Evolutionary conservation across 2,113 vertebrate genomes (phyloP), one percentile per base, ranked within the genome.

Genomic region (Pachypanchax playfairii): DNA sequence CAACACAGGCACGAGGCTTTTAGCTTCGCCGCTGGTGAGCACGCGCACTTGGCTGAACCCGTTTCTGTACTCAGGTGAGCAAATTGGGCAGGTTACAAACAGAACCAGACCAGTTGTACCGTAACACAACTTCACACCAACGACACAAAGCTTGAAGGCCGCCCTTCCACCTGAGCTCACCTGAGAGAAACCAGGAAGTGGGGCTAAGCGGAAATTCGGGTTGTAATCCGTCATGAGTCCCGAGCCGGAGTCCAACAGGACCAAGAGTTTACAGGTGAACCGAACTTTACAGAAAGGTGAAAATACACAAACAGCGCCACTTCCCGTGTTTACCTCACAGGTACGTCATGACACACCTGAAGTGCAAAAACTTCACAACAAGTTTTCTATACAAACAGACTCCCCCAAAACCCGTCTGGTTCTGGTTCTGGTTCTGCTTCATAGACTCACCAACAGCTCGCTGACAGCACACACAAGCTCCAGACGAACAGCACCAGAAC

Each of bases 121-220:
- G 2, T 2, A 15, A 48, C 46, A 43, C n/a, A 43, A 39, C 14
- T 6, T 24, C 33, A 54, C 3, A 54, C 20, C 4, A 52, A 5
- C 6, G 6, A 36, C 13, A 13, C 6, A n/a, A 4, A 25, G 5
- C 7, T 5, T 10, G 2, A 14, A 20, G 7, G 9, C 24, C 14
- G 25, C 5, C 15, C 36, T 5, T 55, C 66, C 81, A 85, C 87
- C 88, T 91, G 87, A 57, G 20, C 72, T 83, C 83, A 88, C 86
- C 87, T 90, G 77, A 28, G 53, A 35, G 46, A 31, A 83, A 85
- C 48, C 90, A 88, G 90, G 89, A 91, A 91, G 88, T 79, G 65
- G 76, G 73, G 78, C 69, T 76, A 11, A 14, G 24, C 64, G n/a
- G 10, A n/a, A n/a, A n/a, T n/a, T n/a, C n/a, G n/a, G n/a, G n/a